Percentiles rank a stretch among this genome's conserved stretches.
phyloP scores from a whole-genome alignment of 2,888 invertebrate genomes.

The Serripes groenlandicus region DNA sequence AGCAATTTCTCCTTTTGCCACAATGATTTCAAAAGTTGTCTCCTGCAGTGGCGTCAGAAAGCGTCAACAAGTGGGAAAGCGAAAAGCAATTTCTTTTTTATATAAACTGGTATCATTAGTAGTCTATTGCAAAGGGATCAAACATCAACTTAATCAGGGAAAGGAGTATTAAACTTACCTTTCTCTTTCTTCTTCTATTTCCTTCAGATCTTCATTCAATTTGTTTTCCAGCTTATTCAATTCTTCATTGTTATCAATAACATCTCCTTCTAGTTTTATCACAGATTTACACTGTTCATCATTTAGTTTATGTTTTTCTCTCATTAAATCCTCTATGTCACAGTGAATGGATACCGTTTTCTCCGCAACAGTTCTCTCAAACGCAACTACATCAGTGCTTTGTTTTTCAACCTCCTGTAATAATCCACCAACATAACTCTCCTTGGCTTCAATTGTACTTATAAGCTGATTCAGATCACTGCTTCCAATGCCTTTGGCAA shows the following conservation, averaged over 20 bases:
- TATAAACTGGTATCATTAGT: too few relatives aligned
- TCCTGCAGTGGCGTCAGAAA: too few relatives aligned
- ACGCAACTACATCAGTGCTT: slow-evolving; percentile 38
- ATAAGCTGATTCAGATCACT: slow-evolving; percentile 60
- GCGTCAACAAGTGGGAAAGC: too few relatives aligned
- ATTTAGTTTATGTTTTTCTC: slow-evolving; percentile 49
- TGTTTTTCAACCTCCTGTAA: slow-evolving; percentile 52
- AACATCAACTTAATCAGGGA: too few relatives aligned
- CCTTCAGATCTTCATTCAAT: slow-evolving; percentile 66
- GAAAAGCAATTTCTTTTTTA: too few relatives aligned
- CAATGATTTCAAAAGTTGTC: too few relatives aligned
- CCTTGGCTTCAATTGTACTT: slow-evolving; percentile 57
- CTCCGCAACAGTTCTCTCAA: slow-evolving; percentile 47
- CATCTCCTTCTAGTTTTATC: slow-evolving; percentile 60
- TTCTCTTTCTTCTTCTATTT: slow-evolving; percentile 75
- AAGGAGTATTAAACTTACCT: slow-evolving; percentile 74
- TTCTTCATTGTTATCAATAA: slow-evolving; percentile 72
- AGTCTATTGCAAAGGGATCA: too few relatives aligned
- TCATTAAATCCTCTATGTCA: slow-evolving; percentile 54
- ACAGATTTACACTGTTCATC: slow-evolving; percentile 53
- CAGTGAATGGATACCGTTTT: slow-evolving; percentile 38
- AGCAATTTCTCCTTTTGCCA: too few relatives aligned
- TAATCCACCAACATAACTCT: slow-evolving; percentile 49
- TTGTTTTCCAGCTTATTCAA: slow-evolving; percentile 70
- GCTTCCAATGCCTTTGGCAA: slow-evolving; percentile 82